phyloP scores from a whole-genome alignment of 2,888 invertebrate species.

The Cantharis flavilabris region DNA sequence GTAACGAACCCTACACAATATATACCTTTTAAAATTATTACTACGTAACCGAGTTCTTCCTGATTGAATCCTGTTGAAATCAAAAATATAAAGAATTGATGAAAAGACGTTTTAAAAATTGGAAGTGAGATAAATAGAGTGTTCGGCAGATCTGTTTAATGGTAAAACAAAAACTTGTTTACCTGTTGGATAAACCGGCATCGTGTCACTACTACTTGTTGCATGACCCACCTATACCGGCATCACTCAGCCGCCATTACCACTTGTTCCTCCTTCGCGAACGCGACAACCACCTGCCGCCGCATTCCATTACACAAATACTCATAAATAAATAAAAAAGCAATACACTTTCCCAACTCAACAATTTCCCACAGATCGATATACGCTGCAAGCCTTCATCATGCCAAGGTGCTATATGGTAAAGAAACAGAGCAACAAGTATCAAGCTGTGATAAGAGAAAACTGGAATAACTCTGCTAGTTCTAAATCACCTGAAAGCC shows the following conservation, averaged over 20 bases:
- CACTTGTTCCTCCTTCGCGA: conserved; percentile 44
- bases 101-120: not conserved
- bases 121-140: not conserved
- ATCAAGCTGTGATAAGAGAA: conserved; percentile 53
- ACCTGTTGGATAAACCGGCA: conserved; percentile 51
- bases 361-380: conserved; percentile 21
- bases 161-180: conserved; percentile 46
- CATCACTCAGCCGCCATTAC: conserved; percentile 43
- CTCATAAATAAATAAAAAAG: conserved; percentile 29
- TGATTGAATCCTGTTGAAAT: not conserved
- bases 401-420: conserved; percentile 82
- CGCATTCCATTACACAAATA: conserved; percentile 34
- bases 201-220: conserved; percentile 52
- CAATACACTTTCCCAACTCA: conserved; percentile 19
- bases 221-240: conserved; percentile 49
- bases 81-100: not conserved
- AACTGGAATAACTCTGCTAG: conserved; percentile 53
- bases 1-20: conserved; percentile 17
- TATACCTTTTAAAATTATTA: conserved; percentile 3
- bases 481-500: conserved; percentile 58
- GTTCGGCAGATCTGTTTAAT: not conserved
- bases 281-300: conserved; percentile 51
- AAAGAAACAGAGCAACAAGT: conserved; percentile 67
- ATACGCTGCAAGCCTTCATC: conserved; percentile 39
- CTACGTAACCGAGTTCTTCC: conserved; percentile 21